Percentiles rank a stretch among this genome's conserved stretches.
Evolutionary conservation across 1,140 invertebrate genomes (phyloP).

Genomic region (Drosophila lowei): DNA sequence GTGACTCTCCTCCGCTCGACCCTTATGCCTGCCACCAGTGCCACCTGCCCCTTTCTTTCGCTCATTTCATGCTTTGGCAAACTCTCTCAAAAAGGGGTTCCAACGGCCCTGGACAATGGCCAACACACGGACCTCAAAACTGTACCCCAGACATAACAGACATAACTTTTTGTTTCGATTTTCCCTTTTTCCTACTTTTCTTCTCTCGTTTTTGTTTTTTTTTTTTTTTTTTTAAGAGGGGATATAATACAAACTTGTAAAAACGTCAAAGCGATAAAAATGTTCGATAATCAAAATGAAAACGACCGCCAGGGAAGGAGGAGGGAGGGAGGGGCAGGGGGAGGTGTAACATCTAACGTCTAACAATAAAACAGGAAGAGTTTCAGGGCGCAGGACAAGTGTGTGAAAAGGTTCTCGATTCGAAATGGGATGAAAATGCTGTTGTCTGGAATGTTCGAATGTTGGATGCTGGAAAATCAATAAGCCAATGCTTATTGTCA

Average conservation of each 20-base stretch:
- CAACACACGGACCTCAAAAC: conserved; percentile 25
- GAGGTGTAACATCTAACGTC: conserved; percentile 37
- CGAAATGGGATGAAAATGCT: conserved; percentile 39
- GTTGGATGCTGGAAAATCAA: conserved; percentile 59
- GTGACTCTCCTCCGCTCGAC: neutral
- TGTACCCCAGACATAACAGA: conserved; percentile 55
- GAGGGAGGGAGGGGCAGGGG: conserved; percentile 6
- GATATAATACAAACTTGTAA: conserved; percentile 51
- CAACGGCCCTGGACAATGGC: conserved; percentile 9
- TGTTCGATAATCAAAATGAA: conserved; percentile 65
- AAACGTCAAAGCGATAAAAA: conserved; percentile 64
- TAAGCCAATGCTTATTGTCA: conserved; percentile 61
- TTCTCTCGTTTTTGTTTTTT: conserved; percentile 11
- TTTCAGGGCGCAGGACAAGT: conserved; percentile 46
- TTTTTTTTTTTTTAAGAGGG: too few relatives aligned
- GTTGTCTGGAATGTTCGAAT: conserved; percentile 15
- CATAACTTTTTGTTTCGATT: conserved; percentile 47
- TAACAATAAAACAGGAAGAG: conserved; percentile 63
- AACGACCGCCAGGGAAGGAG: conserved; percentile 42
- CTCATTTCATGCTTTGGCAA: conserved; percentile 46
- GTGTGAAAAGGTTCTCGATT: conserved; percentile 45
- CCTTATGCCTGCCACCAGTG: too few relatives aligned
- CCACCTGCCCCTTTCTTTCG: conserved; percentile 11
- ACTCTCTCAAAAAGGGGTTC: conserved; percentile 18
- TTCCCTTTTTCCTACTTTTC: neutral